These are phyloP conservation scores for Eupeodes luniger DNA, from an alignment of 2,888 invertebrate species.

Conservation along the genomic window DNA sequence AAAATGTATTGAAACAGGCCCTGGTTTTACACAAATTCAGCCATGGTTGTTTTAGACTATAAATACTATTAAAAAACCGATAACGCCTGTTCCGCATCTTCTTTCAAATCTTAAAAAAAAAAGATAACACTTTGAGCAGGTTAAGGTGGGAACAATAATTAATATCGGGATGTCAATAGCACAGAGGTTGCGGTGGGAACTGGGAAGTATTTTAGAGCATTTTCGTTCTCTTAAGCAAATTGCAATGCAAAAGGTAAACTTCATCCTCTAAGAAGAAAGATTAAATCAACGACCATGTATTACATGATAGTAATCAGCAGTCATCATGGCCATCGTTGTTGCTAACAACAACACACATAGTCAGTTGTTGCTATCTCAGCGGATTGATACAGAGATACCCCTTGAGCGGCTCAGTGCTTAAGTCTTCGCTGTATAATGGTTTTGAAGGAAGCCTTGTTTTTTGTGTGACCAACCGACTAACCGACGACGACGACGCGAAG, in stretches of 20 bases:
- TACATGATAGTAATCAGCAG: constrained; percentile 75
- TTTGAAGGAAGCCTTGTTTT: constrained; percentile 43
- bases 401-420: background rate
- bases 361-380: background rate
- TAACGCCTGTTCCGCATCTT: constrained; percentile 23
- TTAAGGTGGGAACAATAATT: constrained; percentile 71
- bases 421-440: background rate
- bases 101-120: background rate
- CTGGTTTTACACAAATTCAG: background rate
- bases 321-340: constrained; percentile 64
- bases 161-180: constrained; percentile 66
- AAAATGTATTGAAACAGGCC: background rate
- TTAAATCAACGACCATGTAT: constrained; percentile 73
- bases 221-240: constrained; percentile 8
- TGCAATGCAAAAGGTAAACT: constrained; percentile 15
- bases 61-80: constrained; percentile 18
- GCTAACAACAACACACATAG: constrained; percentile 30
- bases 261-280: constrained; percentile 53
- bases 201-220: background rate
- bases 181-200: constrained; percentile 7
- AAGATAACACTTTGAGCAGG: constrained; percentile 63
- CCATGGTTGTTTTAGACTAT: background rate
- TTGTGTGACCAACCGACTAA: background rate
- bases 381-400: constrained; percentile 22
- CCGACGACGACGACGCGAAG: background rate